Percentiles rank a stretch among this genome's conserved stretches.
Conservation (phyloP, 2,797 vertebrate genomes). For the Lepidocolaptes lacrymiger region DNA sequence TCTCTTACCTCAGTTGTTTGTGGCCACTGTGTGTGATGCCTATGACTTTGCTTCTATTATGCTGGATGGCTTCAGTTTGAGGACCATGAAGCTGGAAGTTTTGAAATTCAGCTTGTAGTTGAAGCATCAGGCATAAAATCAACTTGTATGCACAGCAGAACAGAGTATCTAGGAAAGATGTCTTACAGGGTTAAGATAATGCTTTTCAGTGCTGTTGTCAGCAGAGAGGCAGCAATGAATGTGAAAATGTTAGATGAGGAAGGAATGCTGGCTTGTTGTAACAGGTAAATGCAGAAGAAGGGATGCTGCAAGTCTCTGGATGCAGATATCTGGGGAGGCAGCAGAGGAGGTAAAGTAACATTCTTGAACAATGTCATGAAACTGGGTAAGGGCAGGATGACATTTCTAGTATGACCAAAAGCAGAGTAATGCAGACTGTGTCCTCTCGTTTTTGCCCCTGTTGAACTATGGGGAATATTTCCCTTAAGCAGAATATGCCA, state of each 20-base stretch:
- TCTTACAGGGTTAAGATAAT: constrained; percentile 1
- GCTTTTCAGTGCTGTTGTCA: constrained; percentile 6
- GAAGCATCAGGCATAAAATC: not conserved
- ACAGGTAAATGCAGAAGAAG: not conserved
- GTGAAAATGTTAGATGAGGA: not conserved
- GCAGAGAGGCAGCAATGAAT: not conserved
- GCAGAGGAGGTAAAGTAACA: not conserved
- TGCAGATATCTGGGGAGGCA: not conserved
- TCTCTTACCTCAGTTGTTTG: not conserved
- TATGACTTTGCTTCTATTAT: not conserved
- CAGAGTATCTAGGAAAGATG: not conserved
- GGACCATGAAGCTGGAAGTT: not conserved
- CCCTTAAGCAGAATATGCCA: not conserved
- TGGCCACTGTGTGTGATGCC: not conserved
- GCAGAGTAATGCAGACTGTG: not conserved
- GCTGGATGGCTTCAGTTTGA: not conserved
- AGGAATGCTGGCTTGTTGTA: not conserved
- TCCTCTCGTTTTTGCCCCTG: not conserved
- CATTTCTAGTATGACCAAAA: not conserved
- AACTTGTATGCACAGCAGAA: not conserved
- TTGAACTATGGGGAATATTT: not conserved
- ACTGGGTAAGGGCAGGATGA: not conserved
- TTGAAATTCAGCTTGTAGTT: not conserved
- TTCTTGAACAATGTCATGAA: not conserved
- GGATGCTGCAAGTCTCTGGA: not conserved